Conservation (phyloP, 2,797 vertebrate genomes). For the Xerus rutilus region DNA sequence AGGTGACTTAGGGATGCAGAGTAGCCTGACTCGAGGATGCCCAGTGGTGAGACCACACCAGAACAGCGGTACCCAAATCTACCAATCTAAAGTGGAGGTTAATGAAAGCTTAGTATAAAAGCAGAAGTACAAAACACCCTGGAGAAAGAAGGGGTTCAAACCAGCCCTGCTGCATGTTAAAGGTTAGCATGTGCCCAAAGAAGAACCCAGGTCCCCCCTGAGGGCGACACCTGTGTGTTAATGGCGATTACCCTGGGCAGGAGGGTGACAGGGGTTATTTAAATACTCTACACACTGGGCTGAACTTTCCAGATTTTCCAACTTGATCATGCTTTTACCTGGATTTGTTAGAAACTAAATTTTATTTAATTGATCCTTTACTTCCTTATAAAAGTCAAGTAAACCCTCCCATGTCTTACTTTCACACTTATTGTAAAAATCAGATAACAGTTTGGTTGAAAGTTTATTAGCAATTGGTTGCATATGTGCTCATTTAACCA, state of each 20-base stretch:
- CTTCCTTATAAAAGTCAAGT: slow-evolving; percentile 30
- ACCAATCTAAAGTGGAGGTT: slow-evolving; percentile 58
- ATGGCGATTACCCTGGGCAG: not conserved
- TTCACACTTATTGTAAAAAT: slow-evolving; percentile 21
- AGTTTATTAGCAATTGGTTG: not conserved
- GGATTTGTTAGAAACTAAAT: not conserved
- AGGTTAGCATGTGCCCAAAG: slow-evolving; percentile 63
- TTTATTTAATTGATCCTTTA: not conserved
- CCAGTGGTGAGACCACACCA: not conserved
- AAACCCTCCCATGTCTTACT: not conserved
- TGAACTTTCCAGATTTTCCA: slow-evolving; percentile 81
- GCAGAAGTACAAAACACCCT: not conserved
- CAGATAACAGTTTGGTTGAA: not conserved
- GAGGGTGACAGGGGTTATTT: not conserved
- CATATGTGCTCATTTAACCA: not conserved
- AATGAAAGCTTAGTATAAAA: slow-evolving; percentile 71
- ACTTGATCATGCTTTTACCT: slow-evolving; percentile 30
- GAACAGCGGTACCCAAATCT: slow-evolving; percentile 50
- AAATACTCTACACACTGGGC: slow-evolving; percentile 57
- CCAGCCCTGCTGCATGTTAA: slow-evolving; percentile 62
- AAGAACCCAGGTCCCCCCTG: not conserved
- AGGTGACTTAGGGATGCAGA: not conserved
- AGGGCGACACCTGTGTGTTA: slow-evolving; percentile 40
- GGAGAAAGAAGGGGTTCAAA: not conserved
- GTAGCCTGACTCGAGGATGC: accelerated